Base-by-base conservation (phyloP, 2,888 invertebrate species). In the Lasius platythorax region DNA sequence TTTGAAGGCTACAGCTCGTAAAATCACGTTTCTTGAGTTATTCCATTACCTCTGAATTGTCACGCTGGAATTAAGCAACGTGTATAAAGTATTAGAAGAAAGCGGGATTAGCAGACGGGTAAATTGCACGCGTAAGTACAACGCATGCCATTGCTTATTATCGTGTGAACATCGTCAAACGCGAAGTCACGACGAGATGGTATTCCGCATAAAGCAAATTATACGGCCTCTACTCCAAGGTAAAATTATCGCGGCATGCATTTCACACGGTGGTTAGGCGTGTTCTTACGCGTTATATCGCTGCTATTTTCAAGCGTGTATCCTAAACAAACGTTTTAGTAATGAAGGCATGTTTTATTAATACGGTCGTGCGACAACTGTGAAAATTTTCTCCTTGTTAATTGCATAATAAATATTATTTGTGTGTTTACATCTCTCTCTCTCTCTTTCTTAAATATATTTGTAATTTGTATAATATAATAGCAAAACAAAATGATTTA, bases 161-260 rank as follows among this genome's bases (percentile, higher is more conserved):
- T 37, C 64, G 82, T 68, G 64, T 68, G 23, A 82, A 66, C 73
- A 70, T 64, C 83, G 83, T 67, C 83, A 83, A 85, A 89, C 82
- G 84, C 83, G 56, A 86, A 89, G 90, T 88, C 90, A 86, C 84
- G 88, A 83, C 86, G 85, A 86, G 86, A 88, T 63, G 90, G 88
- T 89, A 90, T 88, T 87, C 78, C 82, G 82, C 84, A 76, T 89
- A 89, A 89, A 90, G 90, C 84, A 88, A 86, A 83, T 86, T 88
- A 82, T 87, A 87, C 84, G 84, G 88, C 86, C 78, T 86, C 84
- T 75, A 82, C 53, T 53, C n/a, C 8, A n/a, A 8, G 72, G 74
- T 75, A 58, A 79, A 88, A 90, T 89, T 89, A 90, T 86, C 90
- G 81, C 85, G 72, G 84, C 82, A 78, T 78, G 63, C 86, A 90